Evolutionary conservation across 2,888 invertebrate species (phyloP).

Genomic region (Hirtodrosophila alboralis): DNA sequence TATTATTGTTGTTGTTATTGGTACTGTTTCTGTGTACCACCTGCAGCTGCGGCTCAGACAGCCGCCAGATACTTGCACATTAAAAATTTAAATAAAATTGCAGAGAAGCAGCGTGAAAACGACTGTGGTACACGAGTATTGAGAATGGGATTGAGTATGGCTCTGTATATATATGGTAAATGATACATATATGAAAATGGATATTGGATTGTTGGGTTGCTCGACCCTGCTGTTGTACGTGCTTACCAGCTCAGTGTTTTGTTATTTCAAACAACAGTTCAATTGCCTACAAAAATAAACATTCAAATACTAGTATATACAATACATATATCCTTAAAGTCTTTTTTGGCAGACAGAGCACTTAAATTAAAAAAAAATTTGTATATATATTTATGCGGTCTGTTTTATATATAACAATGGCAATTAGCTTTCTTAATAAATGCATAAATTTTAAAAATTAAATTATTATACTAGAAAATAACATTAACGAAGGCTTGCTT

Average conservation of each 20-base stretch:
- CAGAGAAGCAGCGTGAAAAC: conserved; percentile 49
- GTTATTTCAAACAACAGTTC: conserved; percentile 41
- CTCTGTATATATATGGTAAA: background rate
- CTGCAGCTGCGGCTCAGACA: conserved; percentile 70
- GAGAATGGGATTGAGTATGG: conserved; percentile 15
- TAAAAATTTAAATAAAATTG: conserved; percentile 75
- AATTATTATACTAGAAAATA: too few species aligned
- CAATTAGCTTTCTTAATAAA: too few species aligned
- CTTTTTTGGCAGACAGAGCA: conserved; percentile 11
- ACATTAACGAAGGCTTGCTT: too few species aligned
- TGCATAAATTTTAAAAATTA: too few species aligned
- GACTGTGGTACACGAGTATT: conserved; percentile 19
- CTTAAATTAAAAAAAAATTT: conserved; percentile 4
- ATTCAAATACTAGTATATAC: too few species aligned
- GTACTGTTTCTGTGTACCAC: conserved; percentile 48
- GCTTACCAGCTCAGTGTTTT: conserved; percentile 11
- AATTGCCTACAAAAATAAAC: conserved; percentile 40
- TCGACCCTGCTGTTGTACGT: conserved; percentile 16
- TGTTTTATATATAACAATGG: too few species aligned
- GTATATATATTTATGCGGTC: too few species aligned
- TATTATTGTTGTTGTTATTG: conserved; percentile 23
- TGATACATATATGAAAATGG: conserved; percentile 31
- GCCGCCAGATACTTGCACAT: conserved; percentile 66
- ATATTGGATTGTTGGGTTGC: conserved; percentile 21
- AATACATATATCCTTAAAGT: too few species aligned